phyloP scores from a whole-genome alignment of 2,113 vertebrate species.

The Macquaria ambigua region DNA sequence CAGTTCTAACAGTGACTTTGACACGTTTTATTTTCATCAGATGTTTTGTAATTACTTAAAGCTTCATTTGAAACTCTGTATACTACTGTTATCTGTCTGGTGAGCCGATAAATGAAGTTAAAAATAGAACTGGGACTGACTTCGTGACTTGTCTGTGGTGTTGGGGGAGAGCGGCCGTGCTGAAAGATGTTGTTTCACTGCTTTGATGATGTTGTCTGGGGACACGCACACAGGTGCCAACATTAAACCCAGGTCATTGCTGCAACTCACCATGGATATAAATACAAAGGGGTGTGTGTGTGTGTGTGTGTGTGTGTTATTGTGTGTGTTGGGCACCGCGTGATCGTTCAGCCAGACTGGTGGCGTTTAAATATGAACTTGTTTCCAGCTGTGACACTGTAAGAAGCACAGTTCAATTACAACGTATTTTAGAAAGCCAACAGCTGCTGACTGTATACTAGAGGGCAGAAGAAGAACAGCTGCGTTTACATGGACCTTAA shows the following conservation, averaged over 20 bases:
- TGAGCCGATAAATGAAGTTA: too few relatives aligned
- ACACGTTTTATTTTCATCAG: too few relatives aligned
- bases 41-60: too few relatives aligned
- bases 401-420: not conserved
- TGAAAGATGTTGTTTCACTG: not conserved
- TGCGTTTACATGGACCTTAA: too few relatives aligned
- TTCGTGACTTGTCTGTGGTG: not conserved
- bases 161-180: not conserved
- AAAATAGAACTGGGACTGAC: not conserved
- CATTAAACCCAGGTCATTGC: conserved; percentile 3
- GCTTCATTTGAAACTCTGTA: too few relatives aligned
- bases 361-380: conserved; percentile 12
- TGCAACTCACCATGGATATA: not conserved
- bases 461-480: too few relatives aligned
- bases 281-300: conserved; percentile 11
- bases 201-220: not conserved
- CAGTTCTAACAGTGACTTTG: too few relatives aligned
- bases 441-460: not conserved
- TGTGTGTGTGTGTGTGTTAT: too few relatives aligned
- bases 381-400: conserved; percentile 3
- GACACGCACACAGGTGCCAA: not conserved
- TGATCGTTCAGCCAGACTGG: conserved; percentile 1
- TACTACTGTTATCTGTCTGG: too few relatives aligned
- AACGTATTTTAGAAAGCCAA: not conserved
- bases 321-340: too few relatives aligned